These are phyloP conservation scores for Urocynchramus pylzowi DNA, from an alignment of 2,113 vertebrate species.

Conservation along the genomic window DNA sequence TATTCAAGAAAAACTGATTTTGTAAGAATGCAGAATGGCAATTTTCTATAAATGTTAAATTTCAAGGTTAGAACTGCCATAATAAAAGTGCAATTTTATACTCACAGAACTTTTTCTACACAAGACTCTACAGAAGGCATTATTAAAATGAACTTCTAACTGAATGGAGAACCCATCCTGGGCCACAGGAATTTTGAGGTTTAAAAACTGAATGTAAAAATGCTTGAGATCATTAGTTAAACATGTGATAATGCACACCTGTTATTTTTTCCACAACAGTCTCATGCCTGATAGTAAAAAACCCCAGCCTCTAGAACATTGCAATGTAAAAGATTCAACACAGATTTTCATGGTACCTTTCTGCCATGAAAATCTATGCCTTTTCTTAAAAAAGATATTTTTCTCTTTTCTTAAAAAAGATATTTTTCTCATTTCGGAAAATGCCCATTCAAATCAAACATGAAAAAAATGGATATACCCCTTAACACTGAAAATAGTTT, in stretches of 20 bases:
- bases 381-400: background rate
- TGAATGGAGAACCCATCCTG: background rate
- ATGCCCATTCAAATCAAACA: background rate
- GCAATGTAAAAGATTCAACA: background rate
- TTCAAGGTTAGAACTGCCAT: background rate
- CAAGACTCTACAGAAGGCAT: background rate
- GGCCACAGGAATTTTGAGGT: constrained; percentile 7
- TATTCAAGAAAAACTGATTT: background rate
- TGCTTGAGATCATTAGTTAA: background rate
- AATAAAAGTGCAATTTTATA: background rate
- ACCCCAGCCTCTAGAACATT: fast-evolving
- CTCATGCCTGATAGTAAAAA: background rate
- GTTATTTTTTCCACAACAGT: background rate
- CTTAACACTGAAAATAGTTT: background rate
- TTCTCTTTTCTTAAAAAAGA: background rate
- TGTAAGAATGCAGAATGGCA: background rate
- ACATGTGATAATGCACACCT: background rate
- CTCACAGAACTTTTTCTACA: background rate
- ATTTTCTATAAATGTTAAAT: background rate
- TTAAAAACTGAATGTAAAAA: background rate
- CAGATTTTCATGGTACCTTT: background rate
- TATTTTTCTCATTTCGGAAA: background rate
- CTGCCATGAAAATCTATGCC: no score
- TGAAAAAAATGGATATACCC: background rate
- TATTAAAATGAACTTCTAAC: background rate